Percentiles rank a stretch among this genome's conserved stretches.
phyloP scores from a whole-genome alignment of 2,113 vertebrate species.

The Leptosomus discolor region DNA sequence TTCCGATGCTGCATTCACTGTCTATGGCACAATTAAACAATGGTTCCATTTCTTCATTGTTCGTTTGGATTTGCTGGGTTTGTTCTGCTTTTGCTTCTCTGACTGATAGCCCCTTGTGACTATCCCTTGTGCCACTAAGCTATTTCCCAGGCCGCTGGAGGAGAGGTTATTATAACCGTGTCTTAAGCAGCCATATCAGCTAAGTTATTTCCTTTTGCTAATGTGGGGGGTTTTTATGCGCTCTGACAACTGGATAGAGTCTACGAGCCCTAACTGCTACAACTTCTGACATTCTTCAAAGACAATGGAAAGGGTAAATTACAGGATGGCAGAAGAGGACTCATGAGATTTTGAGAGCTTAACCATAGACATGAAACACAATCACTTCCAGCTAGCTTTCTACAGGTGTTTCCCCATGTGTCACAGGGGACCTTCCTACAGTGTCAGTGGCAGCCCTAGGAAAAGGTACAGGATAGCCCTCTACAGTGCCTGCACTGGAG shows the following conservation, averaged over 20 bases:
- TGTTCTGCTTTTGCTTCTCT: conserved; percentile 12
- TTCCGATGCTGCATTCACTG: neutral
- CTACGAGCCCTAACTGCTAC: neutral
- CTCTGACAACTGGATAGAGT: neutral
- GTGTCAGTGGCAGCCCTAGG: neutral
- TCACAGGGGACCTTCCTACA: neutral
- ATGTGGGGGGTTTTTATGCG: neutral
- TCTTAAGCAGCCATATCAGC: neutral
- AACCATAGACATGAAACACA: neutral
- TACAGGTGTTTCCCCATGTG: conserved; percentile 18
- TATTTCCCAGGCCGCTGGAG: neutral
- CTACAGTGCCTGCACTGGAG: neutral
- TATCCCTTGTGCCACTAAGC: neutral
- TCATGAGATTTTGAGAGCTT: conserved; percentile 10
- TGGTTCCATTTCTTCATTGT: neutral
- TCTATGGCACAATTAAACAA: neutral
- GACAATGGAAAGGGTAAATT: conserved; percentile 1
- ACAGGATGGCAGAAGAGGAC: conserved; percentile 26
- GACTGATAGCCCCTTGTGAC: neutral
- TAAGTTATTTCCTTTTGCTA: conserved; percentile 25
- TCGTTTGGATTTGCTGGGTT: neutral
- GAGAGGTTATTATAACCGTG: neutral
- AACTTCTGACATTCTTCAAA: neutral
- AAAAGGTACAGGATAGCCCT: neutral
- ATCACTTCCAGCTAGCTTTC: neutral